Evolutionary conservation across 2,888 invertebrate species (phyloP), one percentile per base, ranked within the genome.

Genomic region (Napeogenes sylphis): DNA sequence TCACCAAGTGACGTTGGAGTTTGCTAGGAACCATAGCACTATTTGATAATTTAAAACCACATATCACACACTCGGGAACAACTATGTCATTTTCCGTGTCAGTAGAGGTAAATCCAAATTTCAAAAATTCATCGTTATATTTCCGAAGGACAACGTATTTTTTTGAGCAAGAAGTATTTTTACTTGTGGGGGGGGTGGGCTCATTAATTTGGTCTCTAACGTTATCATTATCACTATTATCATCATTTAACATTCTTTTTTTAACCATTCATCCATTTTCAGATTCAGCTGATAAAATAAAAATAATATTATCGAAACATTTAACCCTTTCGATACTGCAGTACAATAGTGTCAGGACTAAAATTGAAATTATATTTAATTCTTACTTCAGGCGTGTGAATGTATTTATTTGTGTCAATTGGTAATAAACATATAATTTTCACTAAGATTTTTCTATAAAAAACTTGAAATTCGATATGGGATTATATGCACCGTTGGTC

Each of bases 1-100:
- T 14, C 47, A 47, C 47, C 47, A 47, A 47, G 14, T 47, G 14
- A 47, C 56, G 53, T 56, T 56, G 53, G 45, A 59, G 63, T 59
- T 63, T 63, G 59, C 63, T 63, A 59, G 63, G 63, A 63, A 63
- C 57, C 63, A 59, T 63, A 59, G 59, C 57, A 63, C 59, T 59
- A 63, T 63, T 59, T 63, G 63, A 59, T 59, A 59, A 59, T 62
- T 62, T 58, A 55, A 58, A 42, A 42, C 42, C 42, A 42, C 42
- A 42, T 42, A 59, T 62, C 55, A 62, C 55, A 62, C 62, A 62
- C 56, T 59, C 58, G 54, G 62, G 54, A 54, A 58, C 57, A 45
- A 62, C 62, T 57, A 62, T 57, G 62, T 58, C 54, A 55, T 62
- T 62, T 62, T 58, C 58, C 55, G 47, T 58, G n/a, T n/a, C n/a